phyloP scores from a whole-genome alignment of 1,140 invertebrate genomes.

The Drosophila melanica region DNA sequence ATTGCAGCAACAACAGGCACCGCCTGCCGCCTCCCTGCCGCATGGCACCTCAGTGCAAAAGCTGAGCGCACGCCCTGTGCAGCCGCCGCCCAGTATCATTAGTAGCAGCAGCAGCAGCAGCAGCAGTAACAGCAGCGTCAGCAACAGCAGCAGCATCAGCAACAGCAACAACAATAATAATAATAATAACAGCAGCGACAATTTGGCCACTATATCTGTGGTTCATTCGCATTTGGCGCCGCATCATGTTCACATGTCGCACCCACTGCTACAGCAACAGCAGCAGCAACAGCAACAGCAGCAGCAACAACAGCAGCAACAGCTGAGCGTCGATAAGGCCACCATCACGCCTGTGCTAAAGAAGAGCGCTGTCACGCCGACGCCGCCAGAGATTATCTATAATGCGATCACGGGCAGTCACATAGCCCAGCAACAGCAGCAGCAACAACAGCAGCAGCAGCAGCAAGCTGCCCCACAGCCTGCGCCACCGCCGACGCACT shows the following conservation, averaged over 20 bases:
- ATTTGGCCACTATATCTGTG: conserved; percentile 88
- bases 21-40: conserved; percentile 37
- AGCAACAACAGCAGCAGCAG: conserved; percentile 16
- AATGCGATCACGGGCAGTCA: conserved; percentile 46
- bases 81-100: not conserved
- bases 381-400: conserved; percentile 85
- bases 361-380: conserved; percentile 51
- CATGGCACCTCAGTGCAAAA: conserved; percentile 71
- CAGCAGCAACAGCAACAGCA: conserved; percentile 67
- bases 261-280: conserved; percentile 65
- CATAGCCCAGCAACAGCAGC: conserved; percentile 27
- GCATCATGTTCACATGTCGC: conserved; percentile 59
- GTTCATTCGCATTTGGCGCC: conserved; percentile 85
- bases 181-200: conserved; percentile 83
- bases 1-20: conserved; percentile 15
- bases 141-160: conserved; percentile 6
- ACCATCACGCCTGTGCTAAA: conserved; percentile 87
- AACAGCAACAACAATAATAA: conserved; percentile 37
- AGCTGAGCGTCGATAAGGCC: conserved; percentile 86
- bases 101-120: conserved; percentile 16
- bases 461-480: conserved; percentile 25
- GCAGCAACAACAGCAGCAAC: conserved; percentile 67
- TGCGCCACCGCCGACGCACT: conserved; percentile 31
- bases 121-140: not conserved
- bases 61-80: conserved; percentile 37